Conservation (phyloP, 2,113 vertebrate species). For the Heloderma charlesbogerti region DNA sequence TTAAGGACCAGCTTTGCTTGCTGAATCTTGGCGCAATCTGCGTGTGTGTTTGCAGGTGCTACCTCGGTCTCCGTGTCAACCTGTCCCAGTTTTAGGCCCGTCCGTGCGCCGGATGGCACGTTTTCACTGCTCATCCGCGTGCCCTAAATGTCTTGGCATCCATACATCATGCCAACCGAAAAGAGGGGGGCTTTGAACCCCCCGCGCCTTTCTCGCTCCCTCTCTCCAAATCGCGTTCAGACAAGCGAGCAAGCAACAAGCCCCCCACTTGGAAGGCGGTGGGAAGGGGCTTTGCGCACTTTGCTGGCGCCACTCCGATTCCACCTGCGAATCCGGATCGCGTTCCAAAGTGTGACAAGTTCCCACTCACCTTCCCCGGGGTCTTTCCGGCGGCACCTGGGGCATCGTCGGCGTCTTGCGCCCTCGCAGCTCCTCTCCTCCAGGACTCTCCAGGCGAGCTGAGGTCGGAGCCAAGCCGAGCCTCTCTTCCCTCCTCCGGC, state of each 20-base stretch:
- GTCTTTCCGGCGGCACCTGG: not conserved
- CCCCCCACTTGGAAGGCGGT: not conserved
- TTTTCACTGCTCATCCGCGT: not conserved
- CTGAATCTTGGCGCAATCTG: not conserved
- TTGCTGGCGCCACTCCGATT: not conserved
- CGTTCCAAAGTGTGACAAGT: not conserved
- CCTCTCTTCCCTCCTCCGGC: not conserved
- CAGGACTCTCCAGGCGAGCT: conserved; percentile 7
- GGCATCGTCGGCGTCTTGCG: conserved; percentile 30
- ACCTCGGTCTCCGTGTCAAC: not conserved
- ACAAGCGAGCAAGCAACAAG: not conserved
- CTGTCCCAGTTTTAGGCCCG: not conserved
- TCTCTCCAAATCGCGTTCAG: not conserved
- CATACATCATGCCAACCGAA: not conserved
- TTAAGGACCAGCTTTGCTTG: too few relatives aligned
- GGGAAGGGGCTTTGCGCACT: not conserved
- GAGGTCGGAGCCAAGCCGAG: conserved; percentile 15
- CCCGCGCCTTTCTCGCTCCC: fast-evolving
- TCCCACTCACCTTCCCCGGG: conserved; percentile 21
- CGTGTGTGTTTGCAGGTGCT: not conserved
- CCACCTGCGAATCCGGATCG: fast-evolving
- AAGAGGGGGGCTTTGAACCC: fast-evolving
- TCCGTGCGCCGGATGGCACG: too few relatives aligned
- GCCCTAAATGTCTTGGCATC: not conserved
- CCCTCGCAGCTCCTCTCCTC: conserved; percentile 33